Percentiles rank a stretch among this genome's conserved stretches.
Evolutionary conservation across 2,888 invertebrate genomes (phyloP).

Genomic region (Thumatha senex): DNA sequence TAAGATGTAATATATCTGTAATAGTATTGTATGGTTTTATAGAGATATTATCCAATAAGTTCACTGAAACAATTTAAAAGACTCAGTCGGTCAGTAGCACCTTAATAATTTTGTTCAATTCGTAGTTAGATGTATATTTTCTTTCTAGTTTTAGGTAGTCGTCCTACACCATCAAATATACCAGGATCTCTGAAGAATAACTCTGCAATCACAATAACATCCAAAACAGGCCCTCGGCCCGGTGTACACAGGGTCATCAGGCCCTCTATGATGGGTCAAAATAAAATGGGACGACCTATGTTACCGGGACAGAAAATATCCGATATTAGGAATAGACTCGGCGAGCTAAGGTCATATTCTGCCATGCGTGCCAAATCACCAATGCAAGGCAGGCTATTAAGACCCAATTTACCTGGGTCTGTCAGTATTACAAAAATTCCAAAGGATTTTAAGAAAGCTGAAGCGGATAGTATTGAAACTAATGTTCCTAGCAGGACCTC

Average conservation of each 20-base stretch:
- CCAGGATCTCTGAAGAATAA: constrained; percentile 84
- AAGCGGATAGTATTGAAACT: constrained; percentile 45
- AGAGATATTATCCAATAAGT: no score
- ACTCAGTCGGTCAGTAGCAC: no score
- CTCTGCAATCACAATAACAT: constrained; percentile 84
- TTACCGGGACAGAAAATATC: constrained; percentile 71
- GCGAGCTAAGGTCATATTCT: constrained; percentile 62
- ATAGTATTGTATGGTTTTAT: no score
- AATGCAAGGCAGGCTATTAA: constrained; percentile 54
- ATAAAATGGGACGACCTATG: constrained; percentile 62
- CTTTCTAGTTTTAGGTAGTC: constrained; percentile 61
- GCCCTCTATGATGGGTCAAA: constrained; percentile 61
- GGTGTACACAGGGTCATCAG: constrained; percentile 67
- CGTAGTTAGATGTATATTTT: not conserved
- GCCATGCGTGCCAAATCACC: constrained; percentile 62
- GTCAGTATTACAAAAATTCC: constrained; percentile 75
- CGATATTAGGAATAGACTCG: constrained; percentile 66
- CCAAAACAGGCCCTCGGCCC: constrained; percentile 69
- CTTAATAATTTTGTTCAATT: not conserved
- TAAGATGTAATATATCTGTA: not conserved
- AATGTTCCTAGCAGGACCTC: constrained; percentile 51
- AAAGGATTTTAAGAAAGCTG: constrained; percentile 56
- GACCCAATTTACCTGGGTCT: constrained; percentile 68
- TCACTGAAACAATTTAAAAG: no score
- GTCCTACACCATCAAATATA: constrained; percentile 64